Conservation (phyloP, 2,113 vertebrate genomes). For the Australoheros scitulus region DNA sequence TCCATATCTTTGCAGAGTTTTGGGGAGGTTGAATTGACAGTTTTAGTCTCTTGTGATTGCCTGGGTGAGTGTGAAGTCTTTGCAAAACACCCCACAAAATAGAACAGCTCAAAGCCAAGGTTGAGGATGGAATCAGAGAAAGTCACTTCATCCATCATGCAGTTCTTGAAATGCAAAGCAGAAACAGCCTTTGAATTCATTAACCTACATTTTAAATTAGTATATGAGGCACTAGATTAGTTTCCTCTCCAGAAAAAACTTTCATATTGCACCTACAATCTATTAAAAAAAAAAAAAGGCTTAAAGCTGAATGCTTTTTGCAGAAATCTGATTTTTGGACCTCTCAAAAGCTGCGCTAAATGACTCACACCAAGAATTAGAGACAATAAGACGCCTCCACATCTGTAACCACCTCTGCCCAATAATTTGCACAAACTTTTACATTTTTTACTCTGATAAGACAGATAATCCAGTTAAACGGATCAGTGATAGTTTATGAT, state of each 20-base stretch:
- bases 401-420: background rate
- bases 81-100: background rate
- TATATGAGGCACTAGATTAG: background rate
- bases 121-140: background rate
- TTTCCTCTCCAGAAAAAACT: slow-evolving; percentile 6
- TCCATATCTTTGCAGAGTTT: background rate
- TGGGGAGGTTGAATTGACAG: background rate
- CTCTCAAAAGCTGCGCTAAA: background rate
- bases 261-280: background rate
- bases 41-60: background rate
- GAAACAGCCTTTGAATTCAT: background rate
- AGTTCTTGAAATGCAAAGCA: background rate
- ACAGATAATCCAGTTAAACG: background rate
- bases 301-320: background rate
- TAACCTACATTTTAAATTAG: background rate
- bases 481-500: background rate
- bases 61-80: no score
- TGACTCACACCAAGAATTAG: background rate
- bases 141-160: background rate
- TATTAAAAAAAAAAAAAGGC: background rate
- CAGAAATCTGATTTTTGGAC: background rate
- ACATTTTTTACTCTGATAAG: background rate
- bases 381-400: no score
- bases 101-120: background rate
- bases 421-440: background rate